Evolutionary conservation across 2,888 invertebrate species (phyloP), one percentile per base, ranked within the genome.

Genomic region (Hemithea aestivaria): DNA sequence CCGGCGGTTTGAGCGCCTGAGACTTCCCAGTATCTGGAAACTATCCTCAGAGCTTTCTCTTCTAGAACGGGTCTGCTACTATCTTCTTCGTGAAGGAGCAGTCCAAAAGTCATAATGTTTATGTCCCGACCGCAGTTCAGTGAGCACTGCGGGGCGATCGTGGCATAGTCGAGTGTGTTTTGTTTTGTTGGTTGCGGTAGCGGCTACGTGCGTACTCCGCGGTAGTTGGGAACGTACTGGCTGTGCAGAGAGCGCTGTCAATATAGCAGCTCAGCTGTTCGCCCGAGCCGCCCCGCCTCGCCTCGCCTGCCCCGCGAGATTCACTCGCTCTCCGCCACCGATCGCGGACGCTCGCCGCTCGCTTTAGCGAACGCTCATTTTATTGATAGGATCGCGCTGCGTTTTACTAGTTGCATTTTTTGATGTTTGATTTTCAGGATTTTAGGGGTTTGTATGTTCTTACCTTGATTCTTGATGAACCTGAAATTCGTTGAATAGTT

Each of bases 201-300:
- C 78, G 77, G 79, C 80, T 80, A 79, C 83, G 82, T 77, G 61
- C 70, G 79, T 66, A 80, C 83, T 79, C 78, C 78, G 79, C 74
- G 72, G 50, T 65, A 72, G 70, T 80, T 72, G 80, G 76, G 80
- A 82, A 83, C 84, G 84, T 87, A 90, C 90, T 90, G 88, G 84
- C 85, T 25, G 37, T 29, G 27, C 25, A 67, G 61, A 64, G 82
- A 80, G 81, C 87, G 89, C 84, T 87, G 87, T 85, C 89, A 89
- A 89, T 90, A 90, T 89, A 85, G 81, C 73, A 67, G 82, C 87
- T 89, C 90, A 89, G 89, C 90, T 89, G 89, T 89, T 88, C 76
- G 66, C 70, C 75, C 61, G 65, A 72, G 63, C 72, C 72, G 71
- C 66, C 65, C 64, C 73, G 69, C 78, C 71, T 67, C 64, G 62